phyloP scores from a whole-genome alignment of 2,888 invertebrate genomes.

The Petrophora chlorosata region DNA sequence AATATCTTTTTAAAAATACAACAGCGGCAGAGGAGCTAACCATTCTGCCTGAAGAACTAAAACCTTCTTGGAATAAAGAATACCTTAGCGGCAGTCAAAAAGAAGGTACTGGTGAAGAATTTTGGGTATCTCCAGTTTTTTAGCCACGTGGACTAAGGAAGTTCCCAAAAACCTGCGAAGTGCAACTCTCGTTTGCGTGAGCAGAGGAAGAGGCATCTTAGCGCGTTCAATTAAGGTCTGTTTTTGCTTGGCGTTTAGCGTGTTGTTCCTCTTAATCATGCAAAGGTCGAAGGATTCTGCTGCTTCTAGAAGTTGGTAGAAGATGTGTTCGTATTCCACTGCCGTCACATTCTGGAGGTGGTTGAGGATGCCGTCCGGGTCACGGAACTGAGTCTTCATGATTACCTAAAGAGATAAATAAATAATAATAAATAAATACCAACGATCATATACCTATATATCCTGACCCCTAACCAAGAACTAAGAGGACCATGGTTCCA shows the following conservation, averaged over 20 bases:
- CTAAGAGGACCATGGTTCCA: no score
- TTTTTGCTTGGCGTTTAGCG: constrained; percentile 86
- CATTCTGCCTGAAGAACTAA: constrained; percentile 45
- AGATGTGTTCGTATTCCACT: constrained; percentile 77
- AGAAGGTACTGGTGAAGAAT: constrained; percentile 87
- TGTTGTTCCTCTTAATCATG: constrained; percentile 89
- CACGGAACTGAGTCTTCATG: constrained; percentile 92
- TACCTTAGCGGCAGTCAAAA: constrained; percentile 85
- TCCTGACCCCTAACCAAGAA: no score
- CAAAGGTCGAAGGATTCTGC: constrained; percentile 91
- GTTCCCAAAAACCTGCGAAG: constrained; percentile 84
- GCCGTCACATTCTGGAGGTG: constrained; percentile 87
- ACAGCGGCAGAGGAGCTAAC: constrained; percentile 8
- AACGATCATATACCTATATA: no score
- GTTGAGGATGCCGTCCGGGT: constrained; percentile 92
- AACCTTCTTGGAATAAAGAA: constrained; percentile 15
- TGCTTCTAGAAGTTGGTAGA: constrained; percentile 88
- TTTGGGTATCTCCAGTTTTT: constrained; percentile 78
- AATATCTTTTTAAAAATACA: constrained; percentile 33
- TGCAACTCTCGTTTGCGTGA: constrained; percentile 86
- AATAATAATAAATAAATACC: not conserved
- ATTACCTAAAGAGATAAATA: constrained; percentile 81
- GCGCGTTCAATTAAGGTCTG: constrained; percentile 86
- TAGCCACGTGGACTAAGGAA: constrained; percentile 69
- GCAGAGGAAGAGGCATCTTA: constrained; percentile 86